Evolutionary conservation across 1,140 invertebrate species (phyloP).

Genomic region (Drosophila mojavensis): DNA sequence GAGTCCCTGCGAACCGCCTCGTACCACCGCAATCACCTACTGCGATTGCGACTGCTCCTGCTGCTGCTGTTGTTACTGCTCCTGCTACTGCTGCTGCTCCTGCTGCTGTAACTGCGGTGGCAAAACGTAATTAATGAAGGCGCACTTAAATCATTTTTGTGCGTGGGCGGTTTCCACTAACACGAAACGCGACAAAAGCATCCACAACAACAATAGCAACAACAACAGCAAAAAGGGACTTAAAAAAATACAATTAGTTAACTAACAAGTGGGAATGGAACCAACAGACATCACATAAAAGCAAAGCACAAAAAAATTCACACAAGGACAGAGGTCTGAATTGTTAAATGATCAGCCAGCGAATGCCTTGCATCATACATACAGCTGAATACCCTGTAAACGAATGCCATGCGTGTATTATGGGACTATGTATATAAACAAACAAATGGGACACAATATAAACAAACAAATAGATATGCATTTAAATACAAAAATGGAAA

Average conservation of each 20-base stretch:
- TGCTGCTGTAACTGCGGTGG: slow-evolving; percentile 30
- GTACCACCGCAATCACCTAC: neutral
- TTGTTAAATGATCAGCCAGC: neutral
- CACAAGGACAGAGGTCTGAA: slow-evolving; percentile 20
- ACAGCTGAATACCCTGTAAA: neutral
- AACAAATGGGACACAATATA: too few relatives aligned
- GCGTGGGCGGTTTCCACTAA: slow-evolving; percentile 58
- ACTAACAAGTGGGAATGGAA: slow-evolving; percentile 69
- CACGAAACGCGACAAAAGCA: slow-evolving; percentile 46
- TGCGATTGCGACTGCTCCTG: neutral
- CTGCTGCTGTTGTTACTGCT: too few relatives aligned
- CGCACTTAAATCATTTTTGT: slow-evolving; percentile 81
- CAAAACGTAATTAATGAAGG: slow-evolving; percentile 79
- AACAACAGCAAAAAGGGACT: slow-evolving; percentile 21
- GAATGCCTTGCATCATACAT: neutral
- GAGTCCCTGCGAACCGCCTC: neutral
- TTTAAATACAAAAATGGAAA: too few relatives aligned
- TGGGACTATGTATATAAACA: too few relatives aligned
- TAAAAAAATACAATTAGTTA: slow-evolving; percentile 78
- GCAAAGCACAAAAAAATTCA: neutral
- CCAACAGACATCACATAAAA: slow-evolving; percentile 37
- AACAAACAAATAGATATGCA: too few relatives aligned
- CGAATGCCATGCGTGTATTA: neutral
- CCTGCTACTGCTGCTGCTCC: neutral
- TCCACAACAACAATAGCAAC: slow-evolving; percentile 27